Conservation (phyloP, 2,888 invertebrate genomes). For the Ommatoiulus sabulosus region DNA sequence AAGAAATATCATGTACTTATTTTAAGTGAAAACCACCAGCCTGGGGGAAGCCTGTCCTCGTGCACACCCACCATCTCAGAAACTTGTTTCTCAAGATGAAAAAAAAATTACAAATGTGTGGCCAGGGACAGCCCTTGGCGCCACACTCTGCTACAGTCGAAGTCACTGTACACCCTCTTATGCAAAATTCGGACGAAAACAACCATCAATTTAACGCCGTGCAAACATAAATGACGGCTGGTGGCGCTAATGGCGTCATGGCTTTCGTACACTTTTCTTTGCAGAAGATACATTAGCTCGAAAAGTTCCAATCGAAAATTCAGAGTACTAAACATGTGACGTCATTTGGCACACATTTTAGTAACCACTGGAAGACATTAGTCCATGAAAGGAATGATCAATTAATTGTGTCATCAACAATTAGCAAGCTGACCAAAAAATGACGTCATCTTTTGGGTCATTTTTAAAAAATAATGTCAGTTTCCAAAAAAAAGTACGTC, state of each 20-base stretch:
- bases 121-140: neutral
- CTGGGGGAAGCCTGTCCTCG: conserved; percentile 17
- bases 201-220: conserved; percentile 7
- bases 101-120: neutral
- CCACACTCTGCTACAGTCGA: neutral
- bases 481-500: too few species aligned
- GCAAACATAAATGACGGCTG: neutral
- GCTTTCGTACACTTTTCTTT: neutral
- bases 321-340: neutral
- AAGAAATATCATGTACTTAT: conserved; percentile 34
- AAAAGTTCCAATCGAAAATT: neutral
- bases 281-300: neutral
- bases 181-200: neutral
- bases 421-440: too few species aligned
- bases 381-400: too few species aligned
- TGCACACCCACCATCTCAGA: conserved; percentile 28
- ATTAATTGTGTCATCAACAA: too few species aligned
- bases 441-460: too few species aligned
- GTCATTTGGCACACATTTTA: neutral
- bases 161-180: neutral
- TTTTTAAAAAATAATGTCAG: too few species aligned
- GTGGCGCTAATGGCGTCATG: conserved; percentile 5
- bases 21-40: conserved; percentile 34
- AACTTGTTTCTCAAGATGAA: neutral
- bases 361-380: too few species aligned